These are phyloP conservation scores for Microtus richardsoni DNA, from an alignment of 2,113 vertebrate species.

Conservation along the genomic window DNA sequence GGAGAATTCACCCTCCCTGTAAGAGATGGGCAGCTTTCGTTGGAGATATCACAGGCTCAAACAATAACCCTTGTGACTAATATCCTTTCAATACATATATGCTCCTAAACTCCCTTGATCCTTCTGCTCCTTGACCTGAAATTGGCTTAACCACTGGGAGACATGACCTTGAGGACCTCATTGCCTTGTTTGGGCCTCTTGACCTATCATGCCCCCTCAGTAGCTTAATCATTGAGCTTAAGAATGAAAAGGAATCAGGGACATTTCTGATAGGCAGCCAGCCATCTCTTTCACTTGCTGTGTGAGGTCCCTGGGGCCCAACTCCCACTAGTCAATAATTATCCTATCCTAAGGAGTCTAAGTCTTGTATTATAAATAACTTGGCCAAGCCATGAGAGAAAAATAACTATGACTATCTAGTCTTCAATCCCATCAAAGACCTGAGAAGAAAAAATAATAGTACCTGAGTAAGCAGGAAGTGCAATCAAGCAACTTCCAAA, in stretches of 20 bases:
- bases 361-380: no score
- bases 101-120: neutral
- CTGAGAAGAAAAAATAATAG: no score
- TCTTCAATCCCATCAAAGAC: no score
- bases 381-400: no score
- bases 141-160: neutral
- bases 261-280: no score
- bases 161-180: neutral
- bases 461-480: no score
- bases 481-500: no score
- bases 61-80: neutral
- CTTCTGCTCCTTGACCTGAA: neutral
- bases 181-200: neutral
- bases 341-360: no score
- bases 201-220: neutral
- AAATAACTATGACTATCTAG: no score
- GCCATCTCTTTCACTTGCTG: no score
- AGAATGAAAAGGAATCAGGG: neutral
- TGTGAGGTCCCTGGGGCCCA: no score
- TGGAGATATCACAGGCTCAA: neutral
- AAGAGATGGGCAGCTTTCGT: neutral
- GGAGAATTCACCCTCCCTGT: neutral
- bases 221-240: neutral
- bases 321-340: no score
- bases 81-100: neutral